Conservation (phyloP, 1,140 invertebrate species). For the Macrobrachium nipponense region DNA sequence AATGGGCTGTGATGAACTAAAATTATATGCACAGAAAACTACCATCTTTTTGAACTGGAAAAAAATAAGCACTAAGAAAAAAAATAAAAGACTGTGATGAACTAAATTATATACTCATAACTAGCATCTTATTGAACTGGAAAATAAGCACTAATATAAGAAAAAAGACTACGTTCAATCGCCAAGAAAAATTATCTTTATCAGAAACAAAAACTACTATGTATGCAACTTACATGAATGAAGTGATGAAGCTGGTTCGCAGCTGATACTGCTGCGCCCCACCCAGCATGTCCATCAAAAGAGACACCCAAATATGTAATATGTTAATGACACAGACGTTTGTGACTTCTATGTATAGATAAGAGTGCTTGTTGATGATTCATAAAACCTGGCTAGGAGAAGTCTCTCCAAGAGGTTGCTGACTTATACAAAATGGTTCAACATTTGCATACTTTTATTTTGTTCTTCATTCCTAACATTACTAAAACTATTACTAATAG, state of each 20-base stretch:
- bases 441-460: background rate
- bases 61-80: too few species aligned
- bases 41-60: too few species aligned
- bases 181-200: background rate
- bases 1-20: too few species aligned
- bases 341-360: background rate
- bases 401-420: background rate
- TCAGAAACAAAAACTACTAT: background rate
- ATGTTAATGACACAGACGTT: conserved; percentile 70
- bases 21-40: too few species aligned
- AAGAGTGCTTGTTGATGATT: conserved; percentile 65
- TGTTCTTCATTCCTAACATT: too few species aligned
- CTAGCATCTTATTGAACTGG: too few species aligned
- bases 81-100: too few species aligned
- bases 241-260: conserved; percentile 83
- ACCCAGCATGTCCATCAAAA: conserved; percentile 90
- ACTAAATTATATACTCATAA: too few species aligned
- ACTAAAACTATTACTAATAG: background rate
- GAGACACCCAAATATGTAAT: conserved; percentile 85
- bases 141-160: too few species aligned
- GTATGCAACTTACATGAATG: conserved; percentile 75
- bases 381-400: conserved; percentile 1
- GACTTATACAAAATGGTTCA: conserved; percentile 10
- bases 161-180: too few species aligned
- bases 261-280: conserved; percentile 83